A percentile compares a stretch with the other conserved stretches of the same genome.
Evolutionary conservation across 2,797 vertebrate genomes (phyloP).

Genomic region (Alosa sapidissima): DNA sequence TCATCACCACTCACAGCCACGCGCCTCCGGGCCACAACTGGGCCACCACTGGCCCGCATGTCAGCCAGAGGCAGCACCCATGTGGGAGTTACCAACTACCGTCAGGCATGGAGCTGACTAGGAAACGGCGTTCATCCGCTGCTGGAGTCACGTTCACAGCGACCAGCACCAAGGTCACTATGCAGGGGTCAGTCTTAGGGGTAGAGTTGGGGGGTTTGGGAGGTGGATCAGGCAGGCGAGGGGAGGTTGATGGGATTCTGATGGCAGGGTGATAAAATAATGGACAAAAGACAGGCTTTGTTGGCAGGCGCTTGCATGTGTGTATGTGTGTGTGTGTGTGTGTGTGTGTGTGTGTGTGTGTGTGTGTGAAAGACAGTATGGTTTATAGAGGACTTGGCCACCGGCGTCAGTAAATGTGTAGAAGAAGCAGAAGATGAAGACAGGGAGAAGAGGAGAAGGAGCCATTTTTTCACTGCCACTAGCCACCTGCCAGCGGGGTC

Average conservation of each 20-base stretch:
- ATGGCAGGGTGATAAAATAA: conserved; percentile 19
- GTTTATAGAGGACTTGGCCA: background rate
- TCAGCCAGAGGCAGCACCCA: background rate
- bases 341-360: conserved; percentile 3
- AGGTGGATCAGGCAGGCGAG: background rate
- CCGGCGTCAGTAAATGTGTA: background rate
- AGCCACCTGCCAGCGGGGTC: conserved; percentile 13
- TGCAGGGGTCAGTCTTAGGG: background rate
- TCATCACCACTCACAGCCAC: background rate
- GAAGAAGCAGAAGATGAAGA: background rate
- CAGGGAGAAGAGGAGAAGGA: background rate
- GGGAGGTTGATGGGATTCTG: background rate
- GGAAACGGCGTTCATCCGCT: background rate
- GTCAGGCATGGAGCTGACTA: background rate
- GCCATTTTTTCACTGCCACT: background rate
- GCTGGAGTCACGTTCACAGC: background rate
- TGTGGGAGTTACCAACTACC: background rate
- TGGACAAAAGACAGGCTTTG: conserved; percentile 9
- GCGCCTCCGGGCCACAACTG: background rate
- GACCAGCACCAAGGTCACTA: background rate
- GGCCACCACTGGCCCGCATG: background rate
- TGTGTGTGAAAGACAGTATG: background rate
- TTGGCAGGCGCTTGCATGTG: background rate
- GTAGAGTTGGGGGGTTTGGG: background rate
- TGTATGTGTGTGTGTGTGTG: conserved; percentile 17